Evolutionary conservation across 1,140 invertebrate species (phyloP).

Genomic region (Tetraneura akinire): DNA sequence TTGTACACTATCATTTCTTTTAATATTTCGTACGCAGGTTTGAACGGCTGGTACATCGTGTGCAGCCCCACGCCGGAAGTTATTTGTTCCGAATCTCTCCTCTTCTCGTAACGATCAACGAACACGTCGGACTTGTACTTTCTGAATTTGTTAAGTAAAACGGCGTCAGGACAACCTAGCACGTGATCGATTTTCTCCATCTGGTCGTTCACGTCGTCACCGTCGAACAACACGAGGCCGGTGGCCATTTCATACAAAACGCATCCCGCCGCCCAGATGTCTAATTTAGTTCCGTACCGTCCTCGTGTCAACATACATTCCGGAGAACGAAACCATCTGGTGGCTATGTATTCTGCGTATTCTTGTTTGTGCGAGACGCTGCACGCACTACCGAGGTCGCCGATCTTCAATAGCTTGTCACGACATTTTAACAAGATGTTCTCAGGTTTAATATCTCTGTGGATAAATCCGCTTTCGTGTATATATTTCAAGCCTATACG

Average conservation of each 20-base stretch:
- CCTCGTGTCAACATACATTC: conserved; percentile 71
- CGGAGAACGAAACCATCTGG: conserved; percentile 71
- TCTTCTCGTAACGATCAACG: neutral
- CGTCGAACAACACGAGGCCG: conserved; percentile 4
- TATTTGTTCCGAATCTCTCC: no score
- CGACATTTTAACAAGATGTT: conserved; percentile 67
- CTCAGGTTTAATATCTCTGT: conserved; percentile 69
- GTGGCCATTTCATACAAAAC: conserved; percentile 72
- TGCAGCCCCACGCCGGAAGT: neutral
- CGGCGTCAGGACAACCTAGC: conserved; percentile 65
- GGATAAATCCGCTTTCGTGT: conserved; percentile 67
- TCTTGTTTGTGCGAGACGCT: conserved; percentile 62
- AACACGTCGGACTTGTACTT: conserved; percentile 60
- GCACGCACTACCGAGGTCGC: conserved; percentile 66
- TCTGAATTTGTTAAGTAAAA: conserved; percentile 63
- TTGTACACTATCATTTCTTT: conserved; percentile 68
- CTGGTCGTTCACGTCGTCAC: conserved; percentile 70
- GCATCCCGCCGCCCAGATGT: conserved; percentile 72
- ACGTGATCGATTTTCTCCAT: conserved; percentile 68
- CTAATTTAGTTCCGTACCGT: conserved; percentile 71
- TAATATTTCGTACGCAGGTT: conserved; percentile 63
- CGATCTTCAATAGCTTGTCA: conserved; percentile 67
- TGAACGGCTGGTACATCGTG: conserved; percentile 51
- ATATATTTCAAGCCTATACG: conserved; percentile 55
- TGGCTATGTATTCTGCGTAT: conserved; percentile 74